These are phyloP conservation scores for Drosophila ezoana DNA, from an alignment of 2,888 invertebrate genomes.

Conservation along the genomic window DNA sequence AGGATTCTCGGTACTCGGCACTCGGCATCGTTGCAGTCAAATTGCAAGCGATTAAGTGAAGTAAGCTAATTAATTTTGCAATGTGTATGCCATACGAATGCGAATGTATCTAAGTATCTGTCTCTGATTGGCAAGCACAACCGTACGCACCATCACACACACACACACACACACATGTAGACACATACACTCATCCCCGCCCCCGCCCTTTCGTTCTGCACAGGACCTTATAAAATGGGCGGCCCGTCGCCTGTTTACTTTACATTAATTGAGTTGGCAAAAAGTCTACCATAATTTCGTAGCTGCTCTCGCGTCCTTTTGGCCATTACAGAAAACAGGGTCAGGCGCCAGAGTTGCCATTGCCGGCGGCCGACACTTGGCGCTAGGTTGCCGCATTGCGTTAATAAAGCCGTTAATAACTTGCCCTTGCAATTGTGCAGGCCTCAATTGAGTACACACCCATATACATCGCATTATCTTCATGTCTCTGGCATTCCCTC, in stretches of 20 bases:
- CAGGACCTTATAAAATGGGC: constrained; percentile 17
- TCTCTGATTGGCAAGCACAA: constrained; percentile 42
- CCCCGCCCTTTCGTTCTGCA: neutral
- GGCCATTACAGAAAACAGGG: constrained; percentile 59
- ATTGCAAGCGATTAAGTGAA: constrained; percentile 79
- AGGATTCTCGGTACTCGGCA: constrained; percentile 43
- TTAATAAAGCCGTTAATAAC: constrained; percentile 67
- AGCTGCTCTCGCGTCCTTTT: constrained; percentile 55
- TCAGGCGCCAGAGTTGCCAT: constrained; percentile 17
- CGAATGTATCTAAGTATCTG: constrained; percentile 43
- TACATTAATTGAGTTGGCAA: constrained; percentile 78
- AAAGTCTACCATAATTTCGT: constrained; percentile 71
- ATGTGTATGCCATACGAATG: constrained; percentile 59
- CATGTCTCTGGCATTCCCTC: constrained; percentile 5
- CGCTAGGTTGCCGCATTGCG: constrained; percentile 21
- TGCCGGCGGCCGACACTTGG: neutral
- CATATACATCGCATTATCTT: constrained; percentile 16
- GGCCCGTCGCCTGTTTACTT: constrained; percentile 67
- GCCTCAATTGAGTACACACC: constrained; percentile 1
- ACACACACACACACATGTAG: constrained; percentile 9
- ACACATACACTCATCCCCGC: neutral
- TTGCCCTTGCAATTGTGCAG: constrained; percentile 37
- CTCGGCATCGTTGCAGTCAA: constrained; percentile 70
- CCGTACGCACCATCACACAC: constrained; percentile 3
- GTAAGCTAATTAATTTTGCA: constrained; percentile 82